Base-by-base conservation (phyloP, 2,113 vertebrate species). In the Oxygymnocypris stewartii region DNA sequence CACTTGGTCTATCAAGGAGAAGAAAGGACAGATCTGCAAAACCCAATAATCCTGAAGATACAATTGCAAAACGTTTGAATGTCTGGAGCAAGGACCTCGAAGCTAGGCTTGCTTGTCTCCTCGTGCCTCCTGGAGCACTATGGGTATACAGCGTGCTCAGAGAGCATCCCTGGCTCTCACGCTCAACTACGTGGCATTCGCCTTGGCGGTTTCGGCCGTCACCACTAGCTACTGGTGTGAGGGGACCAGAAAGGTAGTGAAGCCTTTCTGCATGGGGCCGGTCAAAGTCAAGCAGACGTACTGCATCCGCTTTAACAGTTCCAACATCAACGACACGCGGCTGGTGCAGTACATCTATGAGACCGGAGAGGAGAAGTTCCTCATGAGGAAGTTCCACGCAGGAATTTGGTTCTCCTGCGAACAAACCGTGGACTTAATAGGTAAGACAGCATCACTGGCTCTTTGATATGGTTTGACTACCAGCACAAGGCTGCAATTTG, bases 141-240 rank as follows among this genome's bases (percentile, higher is more conserved):
- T 95, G 90, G 95, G 93, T 89, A 90, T 93, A 86, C 94, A 93
- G 89, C 91, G 91, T 28, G 37, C 93, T 63, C 94, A 93, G 88
- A 93, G 92, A 94, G 94, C 93, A 37, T 95, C 94, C 10, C 94
- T 96, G 90, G 95, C 96, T 0, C 94, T 98, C 84, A 94, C 93
- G 0, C 95, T 97, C 87, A 93, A 95, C 88, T 92, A 95, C 44
- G 91, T 97, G 77, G 96, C 96, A 1, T 93, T 99, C 7, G 86
- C 90, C 20, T 95, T 97, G 88, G 96, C 97, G 23, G 75, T 44
- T n/a, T 95, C 95, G 0, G 96, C 97, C 0, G 90, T 97, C 85
- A 94, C 94, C 84, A 99, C 96, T 95, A 97, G 95, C 87, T 95
- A 97, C 93, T 97, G 98, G 97, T 98, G 97, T 0, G 93, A 97